Evolutionary conservation across 1,140 invertebrate genomes (phyloP), one percentile per base, ranked within the genome.

Genomic region (Bombus sylvicola): DNA sequence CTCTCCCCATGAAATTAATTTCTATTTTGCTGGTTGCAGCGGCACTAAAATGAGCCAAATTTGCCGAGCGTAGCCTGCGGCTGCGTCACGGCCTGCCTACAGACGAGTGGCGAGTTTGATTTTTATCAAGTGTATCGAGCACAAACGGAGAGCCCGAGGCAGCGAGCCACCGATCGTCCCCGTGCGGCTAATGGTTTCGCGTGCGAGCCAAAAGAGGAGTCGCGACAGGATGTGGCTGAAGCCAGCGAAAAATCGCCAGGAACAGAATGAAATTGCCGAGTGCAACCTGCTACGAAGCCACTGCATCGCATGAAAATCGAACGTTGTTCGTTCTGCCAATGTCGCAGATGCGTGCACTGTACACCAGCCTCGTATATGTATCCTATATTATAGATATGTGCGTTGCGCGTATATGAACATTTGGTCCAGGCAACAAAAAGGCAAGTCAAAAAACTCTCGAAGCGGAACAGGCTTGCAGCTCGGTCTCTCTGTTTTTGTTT

Each of bases 71-170:
- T 57, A 18, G 83, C 83, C 66, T 37, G 37, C 43, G 79, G 88
- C 79, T 31, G 2, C 37, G n/a, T 57, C 41, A 22, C 34, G 22
- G 59, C 62, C 34, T 31, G 74, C 25, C 41, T 43, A 64, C 74
- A 25, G 39, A 74, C 13, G 25, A 34, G 39, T 37, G 79, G 82
- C n/a, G 62, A 83, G 85, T 53, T 88, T 87, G 83, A 91, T 91
- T 91, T 90, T 91, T 91, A 80, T 84, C 87, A 85, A 84, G 83
- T 87, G 83, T 77, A 84, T 82, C 81, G 78, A 80, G 81, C 87
- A 71, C 85, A 78, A 88, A 73, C 81, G 87, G 59, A 39, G 57
- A 79, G 43, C 87, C 79, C 18, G 72, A 15, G 78, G 66, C 74
- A 73, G 41, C 53, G 41, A 31, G 62, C 34, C 74, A 59, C 62